Conservation (phyloP, 2,797 vertebrate genomes). For the Catamblyrhynchus diadema region DNA sequence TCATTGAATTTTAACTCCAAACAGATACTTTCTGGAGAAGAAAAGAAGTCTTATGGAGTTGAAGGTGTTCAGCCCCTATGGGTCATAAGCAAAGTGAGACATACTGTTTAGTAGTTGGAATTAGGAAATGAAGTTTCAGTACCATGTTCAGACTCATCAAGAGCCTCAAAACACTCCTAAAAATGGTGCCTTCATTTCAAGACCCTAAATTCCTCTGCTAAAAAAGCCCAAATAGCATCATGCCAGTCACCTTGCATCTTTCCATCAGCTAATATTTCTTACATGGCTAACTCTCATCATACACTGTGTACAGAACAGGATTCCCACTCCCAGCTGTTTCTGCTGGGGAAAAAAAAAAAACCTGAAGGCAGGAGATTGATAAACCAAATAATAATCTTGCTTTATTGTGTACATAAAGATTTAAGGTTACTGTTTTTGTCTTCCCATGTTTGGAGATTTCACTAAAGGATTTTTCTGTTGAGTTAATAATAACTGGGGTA, state of each 20-base stretch:
- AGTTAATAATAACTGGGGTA: neutral
- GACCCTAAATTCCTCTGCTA: neutral
- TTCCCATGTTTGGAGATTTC: neutral
- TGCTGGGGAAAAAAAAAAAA: neutral
- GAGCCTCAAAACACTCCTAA: neutral
- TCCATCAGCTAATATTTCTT: neutral
- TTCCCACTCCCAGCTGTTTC: neutral
- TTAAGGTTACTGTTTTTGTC: neutral
- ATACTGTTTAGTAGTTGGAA: neutral
- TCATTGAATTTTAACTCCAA: neutral
- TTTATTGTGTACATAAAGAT: neutral
- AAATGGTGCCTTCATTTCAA: neutral
- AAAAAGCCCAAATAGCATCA: neutral
- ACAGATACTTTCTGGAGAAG: neutral
- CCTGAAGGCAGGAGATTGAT: neutral
- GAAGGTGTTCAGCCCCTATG: neutral
- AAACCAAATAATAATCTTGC: neutral
- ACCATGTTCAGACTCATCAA: neutral
- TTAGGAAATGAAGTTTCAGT: neutral
- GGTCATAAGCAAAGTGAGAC: neutral
- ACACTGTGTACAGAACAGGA: rapidly evolving
- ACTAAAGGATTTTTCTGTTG: neutral
- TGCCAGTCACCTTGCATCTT: neutral
- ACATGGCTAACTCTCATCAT: neutral
- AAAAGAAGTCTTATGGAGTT: neutral